A percentile compares a stretch with the other conserved stretches of the same genome.
Evolutionary conservation across 2,888 invertebrate genomes (phyloP).

Genomic region (Fragum fragum): DNA sequence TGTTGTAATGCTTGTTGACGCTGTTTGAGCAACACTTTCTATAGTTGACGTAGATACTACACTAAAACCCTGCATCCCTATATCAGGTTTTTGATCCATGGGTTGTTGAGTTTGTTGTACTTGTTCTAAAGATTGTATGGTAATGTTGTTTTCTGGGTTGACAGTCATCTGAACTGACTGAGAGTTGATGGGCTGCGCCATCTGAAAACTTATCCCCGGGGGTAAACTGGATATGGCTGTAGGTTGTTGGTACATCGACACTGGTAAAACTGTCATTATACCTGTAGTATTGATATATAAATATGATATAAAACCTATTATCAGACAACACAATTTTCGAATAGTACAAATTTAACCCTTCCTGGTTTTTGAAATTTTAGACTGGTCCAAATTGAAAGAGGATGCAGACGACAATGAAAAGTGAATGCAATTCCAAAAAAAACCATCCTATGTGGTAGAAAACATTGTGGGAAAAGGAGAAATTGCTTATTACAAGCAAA

Average conservation of each 20-base stretch:
- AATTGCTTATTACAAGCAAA: too few relatives aligned
- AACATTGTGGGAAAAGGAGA: conserved; percentile 9
- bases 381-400: too few relatives aligned
- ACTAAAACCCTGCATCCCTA: not conserved
- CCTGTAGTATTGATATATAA: conserved; percentile 90
- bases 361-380: too few relatives aligned
- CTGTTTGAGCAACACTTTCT: not conserved
- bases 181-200: conserved; percentile 44
- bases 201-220: conserved; percentile 48
- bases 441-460: too few relatives aligned
- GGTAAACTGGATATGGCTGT: conserved; percentile 39
- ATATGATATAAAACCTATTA: not conserved
- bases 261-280: conserved; percentile 96
- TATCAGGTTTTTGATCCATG: not conserved
- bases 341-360: too few relatives aligned
- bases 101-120: not conserved
- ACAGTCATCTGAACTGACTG: conserved; percentile 49
- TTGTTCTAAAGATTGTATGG: not conserved
- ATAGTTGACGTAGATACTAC: not conserved
- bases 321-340: too few relatives aligned
- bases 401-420: too few relatives aligned
- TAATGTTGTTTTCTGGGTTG: not conserved
- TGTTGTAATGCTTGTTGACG: not conserved
- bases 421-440: too few relatives aligned
- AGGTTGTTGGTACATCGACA: conserved; percentile 97